Conservation (phyloP, 2,888 invertebrate genomes). For the Eremobia ochroleuca region DNA sequence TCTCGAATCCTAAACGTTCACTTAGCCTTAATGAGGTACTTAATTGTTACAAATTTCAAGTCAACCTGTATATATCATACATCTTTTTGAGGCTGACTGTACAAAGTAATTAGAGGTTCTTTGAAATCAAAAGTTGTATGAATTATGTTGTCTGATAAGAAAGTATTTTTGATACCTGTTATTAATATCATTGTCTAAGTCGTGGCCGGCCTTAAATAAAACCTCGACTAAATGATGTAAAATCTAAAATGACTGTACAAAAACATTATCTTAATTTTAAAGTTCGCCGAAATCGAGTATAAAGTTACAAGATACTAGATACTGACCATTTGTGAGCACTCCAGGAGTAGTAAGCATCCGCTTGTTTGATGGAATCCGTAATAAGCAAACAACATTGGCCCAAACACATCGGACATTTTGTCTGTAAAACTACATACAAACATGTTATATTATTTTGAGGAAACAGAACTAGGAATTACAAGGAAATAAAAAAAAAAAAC, state of each 20-base stretch:
- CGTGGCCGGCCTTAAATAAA: background rate
- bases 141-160: background rate
- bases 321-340: conserved; percentile 67
- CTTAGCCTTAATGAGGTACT: too few relatives aligned
- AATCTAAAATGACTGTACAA: background rate
- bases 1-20: too few relatives aligned
- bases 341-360: conserved; percentile 65
- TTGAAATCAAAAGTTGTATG: background rate
- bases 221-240: background rate
- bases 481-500: background rate
- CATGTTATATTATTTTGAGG: background rate
- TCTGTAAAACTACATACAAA: conserved; percentile 52
- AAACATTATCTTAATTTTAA: background rate
- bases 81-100: background rate
- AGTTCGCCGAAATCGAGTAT: too few relatives aligned
- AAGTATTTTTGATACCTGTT: background rate
- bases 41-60: too few relatives aligned
- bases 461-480: background rate
- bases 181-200: background rate
- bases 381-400: conserved; percentile 57
- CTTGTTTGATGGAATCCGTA: conserved; percentile 61
- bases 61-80: too few relatives aligned
- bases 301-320: background rate
- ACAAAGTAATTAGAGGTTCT: background rate
- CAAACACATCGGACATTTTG: conserved; percentile 60